phyloP scores from a whole-genome alignment of 1,140 invertebrate species.

The Drosophila biarmipes region DNA sequence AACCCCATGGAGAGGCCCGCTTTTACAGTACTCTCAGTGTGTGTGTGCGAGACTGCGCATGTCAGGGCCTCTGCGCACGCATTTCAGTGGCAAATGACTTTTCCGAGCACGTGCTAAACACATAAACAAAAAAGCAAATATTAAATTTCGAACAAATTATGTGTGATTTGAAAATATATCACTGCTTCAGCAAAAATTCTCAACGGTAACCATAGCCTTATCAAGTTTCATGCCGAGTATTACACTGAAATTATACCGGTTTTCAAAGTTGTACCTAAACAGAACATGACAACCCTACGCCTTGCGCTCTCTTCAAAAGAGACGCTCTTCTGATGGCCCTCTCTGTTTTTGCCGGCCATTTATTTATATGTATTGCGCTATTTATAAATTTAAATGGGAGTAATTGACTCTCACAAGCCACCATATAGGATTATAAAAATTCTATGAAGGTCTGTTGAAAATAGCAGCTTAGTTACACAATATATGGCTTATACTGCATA shows the following conservation, averaged over 20 bases:
- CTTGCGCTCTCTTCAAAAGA: conserved; percentile 11
- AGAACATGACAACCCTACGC: conserved; percentile 53
- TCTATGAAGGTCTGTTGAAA: background rate
- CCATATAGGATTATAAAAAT: background rate
- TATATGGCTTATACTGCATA: background rate
- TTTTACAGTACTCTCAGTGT: conserved; percentile 18
- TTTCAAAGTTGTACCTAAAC: background rate
- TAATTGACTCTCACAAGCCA: background rate
- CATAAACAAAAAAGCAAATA: conserved; percentile 1
- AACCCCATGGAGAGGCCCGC: too few relatives aligned
- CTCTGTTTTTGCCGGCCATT: conserved; percentile 74
- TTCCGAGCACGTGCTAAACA: conserved; percentile 10
- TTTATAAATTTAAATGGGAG: conserved; percentile 66
- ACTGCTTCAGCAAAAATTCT: background rate
- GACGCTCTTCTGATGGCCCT: too few relatives aligned
- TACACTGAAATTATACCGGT: background rate
- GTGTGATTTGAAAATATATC: background rate
- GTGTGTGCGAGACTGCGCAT: conserved; percentile 28
- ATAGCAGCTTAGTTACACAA: background rate
- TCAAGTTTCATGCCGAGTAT: background rate
- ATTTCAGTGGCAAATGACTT: conserved; percentile 1
- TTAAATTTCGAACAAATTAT: background rate
- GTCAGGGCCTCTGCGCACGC: conserved; percentile 20
- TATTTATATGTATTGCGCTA: conserved; percentile 66
- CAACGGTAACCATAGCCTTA: too few relatives aligned